These are phyloP conservation scores for Dascyllus trimaculatus DNA, from an alignment of 2,113 vertebrate genomes.

Conservation along the genomic window DNA sequence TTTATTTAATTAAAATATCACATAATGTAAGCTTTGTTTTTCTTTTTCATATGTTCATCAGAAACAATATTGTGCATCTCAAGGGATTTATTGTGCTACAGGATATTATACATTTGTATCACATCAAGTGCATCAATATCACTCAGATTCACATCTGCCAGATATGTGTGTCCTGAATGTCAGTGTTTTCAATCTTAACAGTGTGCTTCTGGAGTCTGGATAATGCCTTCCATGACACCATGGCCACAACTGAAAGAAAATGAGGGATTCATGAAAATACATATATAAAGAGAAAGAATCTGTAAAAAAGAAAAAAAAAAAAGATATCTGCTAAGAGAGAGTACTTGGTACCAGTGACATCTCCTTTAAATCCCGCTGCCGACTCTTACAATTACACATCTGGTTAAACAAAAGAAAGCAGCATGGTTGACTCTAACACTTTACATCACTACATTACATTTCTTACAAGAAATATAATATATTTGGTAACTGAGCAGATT, in stretches of 20 bases:
- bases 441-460: background rate
- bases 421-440: background rate
- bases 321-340: background rate
- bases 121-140: background rate
- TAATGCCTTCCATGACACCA: background rate
- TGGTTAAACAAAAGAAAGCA: background rate
- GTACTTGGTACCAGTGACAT: background rate
- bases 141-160: background rate
- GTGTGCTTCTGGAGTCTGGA: constrained; percentile 11
- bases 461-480: constrained; percentile 2
- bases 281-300: background rate
- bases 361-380: background rate
- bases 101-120: background rate
- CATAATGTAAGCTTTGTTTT: background rate
- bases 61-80: background rate
- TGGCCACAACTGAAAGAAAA: constrained; percentile 8
- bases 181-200: constrained; percentile 21
- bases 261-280: constrained; percentile 20
- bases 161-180: constrained; percentile 14
- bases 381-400: background rate
- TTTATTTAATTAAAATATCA: background rate
- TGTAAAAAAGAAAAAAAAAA: background rate
- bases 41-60: background rate
- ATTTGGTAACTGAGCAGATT: background rate
- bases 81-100: background rate